These are phyloP conservation scores for Metalampra italica DNA, from an alignment of 2,888 invertebrate species.

Conservation along the genomic window DNA sequence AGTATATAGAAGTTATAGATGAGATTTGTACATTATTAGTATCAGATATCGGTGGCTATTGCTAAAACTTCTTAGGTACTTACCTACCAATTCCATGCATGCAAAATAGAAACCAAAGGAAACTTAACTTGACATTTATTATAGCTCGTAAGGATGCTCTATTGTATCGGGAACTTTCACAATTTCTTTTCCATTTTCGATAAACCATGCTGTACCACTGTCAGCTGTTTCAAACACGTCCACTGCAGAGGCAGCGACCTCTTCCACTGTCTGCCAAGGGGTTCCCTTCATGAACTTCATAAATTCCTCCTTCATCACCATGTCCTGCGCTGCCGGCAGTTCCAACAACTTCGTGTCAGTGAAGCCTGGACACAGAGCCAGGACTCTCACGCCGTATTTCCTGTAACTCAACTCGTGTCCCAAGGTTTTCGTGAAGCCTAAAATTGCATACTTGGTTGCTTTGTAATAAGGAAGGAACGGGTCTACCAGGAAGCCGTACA, in stretches of 20 bases:
- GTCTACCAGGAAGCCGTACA: slow-evolving; percentile 64
- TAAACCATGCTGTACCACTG: slow-evolving; percentile 51
- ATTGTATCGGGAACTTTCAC: neutral
- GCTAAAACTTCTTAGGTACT: no score
- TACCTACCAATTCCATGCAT: no score
- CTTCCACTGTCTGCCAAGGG: slow-evolving; percentile 20
- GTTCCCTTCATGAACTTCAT: neutral
- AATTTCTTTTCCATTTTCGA: neutral
- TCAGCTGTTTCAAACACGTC: slow-evolving; percentile 39
- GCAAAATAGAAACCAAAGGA: no score
- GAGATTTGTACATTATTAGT: no score
- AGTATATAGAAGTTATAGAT: no score
- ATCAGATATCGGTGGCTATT: no score
- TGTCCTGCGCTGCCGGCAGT: neutral
- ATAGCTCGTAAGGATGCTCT: no score
- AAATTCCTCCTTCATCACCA: neutral
- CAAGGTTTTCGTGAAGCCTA: slow-evolving; percentile 57
- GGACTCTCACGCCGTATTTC: slow-evolving; percentile 52
- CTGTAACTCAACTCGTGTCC: slow-evolving; percentile 46
- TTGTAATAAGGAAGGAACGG: slow-evolving; percentile 72
- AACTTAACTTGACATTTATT: no score
- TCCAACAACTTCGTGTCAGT: slow-evolving; percentile 1
- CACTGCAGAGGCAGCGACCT: slow-evolving; percentile 27
- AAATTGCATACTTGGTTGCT: slow-evolving; percentile 72
- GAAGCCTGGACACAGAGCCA: slow-evolving; percentile 54